phyloP scores from a whole-genome alignment of 2,113 vertebrate species.

The Suricata suricatta region DNA sequence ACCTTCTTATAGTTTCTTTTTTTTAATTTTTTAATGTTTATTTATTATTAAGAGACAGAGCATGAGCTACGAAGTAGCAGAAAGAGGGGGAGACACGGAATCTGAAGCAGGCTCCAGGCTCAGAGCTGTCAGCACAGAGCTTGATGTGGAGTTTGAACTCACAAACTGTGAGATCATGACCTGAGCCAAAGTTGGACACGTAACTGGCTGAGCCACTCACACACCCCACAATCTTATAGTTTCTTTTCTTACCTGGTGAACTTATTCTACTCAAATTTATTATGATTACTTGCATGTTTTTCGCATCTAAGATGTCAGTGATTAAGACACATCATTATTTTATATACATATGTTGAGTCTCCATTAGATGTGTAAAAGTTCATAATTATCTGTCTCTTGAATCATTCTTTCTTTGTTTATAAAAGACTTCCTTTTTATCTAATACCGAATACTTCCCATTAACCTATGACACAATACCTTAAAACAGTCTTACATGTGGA shows the following conservation, averaged over 20 bases:
- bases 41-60: no score
- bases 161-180: no score
- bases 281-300: not conserved
- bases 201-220: no score
- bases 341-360: not conserved
- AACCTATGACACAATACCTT: not conserved
- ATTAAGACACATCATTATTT: not conserved
- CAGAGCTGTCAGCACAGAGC: no score
- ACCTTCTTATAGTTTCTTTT: not conserved
- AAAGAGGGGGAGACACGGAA: no score
- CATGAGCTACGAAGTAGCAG: no score
- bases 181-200: no score
- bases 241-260: conserved; percentile 23
- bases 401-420: not conserved
- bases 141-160: no score
- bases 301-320: not conserved
- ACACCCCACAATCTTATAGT: not conserved
- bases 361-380: not conserved
- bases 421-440: not conserved
- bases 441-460: not conserved
- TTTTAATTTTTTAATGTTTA: no score
- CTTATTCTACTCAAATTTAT: not conserved
- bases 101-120: no score
- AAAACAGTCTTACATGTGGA: not conserved
- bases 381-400: not conserved